Conservation (phyloP, 2,888 invertebrate species). For the Coenonympha glycerion region DNA sequence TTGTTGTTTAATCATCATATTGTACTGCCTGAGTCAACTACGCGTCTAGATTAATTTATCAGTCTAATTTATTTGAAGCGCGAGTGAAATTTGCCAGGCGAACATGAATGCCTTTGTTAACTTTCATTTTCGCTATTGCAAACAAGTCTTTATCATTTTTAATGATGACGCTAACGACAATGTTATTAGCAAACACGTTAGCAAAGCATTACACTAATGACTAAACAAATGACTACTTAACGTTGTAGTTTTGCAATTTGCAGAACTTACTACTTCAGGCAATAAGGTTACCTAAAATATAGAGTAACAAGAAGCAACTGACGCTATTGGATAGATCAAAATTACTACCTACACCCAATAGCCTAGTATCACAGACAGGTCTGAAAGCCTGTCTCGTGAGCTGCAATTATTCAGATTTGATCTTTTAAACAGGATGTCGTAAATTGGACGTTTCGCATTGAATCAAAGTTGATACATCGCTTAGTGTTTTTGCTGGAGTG, state of each 20-base stretch:
- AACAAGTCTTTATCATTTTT: not conserved
- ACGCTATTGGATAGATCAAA: conserved; percentile 24
- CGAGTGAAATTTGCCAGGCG: conserved; percentile 27
- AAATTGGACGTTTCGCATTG: conserved; percentile 41
- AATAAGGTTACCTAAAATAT: conserved; percentile 5
- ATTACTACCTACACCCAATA: conserved; percentile 32
- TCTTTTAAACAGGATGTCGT: conserved; percentile 56
- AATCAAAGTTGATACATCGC: conserved; percentile 30
- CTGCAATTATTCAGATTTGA: conserved; percentile 56
- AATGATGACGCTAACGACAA: not conserved
- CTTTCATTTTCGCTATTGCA: conserved; percentile 28
- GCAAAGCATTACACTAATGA: not conserved
- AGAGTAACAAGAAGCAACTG: not conserved
- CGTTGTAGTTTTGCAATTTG: not conserved
- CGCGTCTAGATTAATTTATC: conserved; percentile 41
- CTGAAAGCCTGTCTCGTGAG: conserved; percentile 34
- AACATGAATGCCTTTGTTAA: conserved; percentile 19
- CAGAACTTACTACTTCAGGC: not conserved
- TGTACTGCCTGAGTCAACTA: conserved; percentile 37
- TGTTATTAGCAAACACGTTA: not conserved
- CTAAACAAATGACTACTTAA: not conserved
- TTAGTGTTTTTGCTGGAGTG: conserved; percentile 29
- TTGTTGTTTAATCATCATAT: conserved; percentile 38
- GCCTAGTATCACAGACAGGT: conserved; percentile 29
- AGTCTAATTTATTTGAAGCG: conserved; percentile 37